Base-by-base conservation (phyloP, 1,140 invertebrate species). In the Caenorhabditis inopinata region DNA sequence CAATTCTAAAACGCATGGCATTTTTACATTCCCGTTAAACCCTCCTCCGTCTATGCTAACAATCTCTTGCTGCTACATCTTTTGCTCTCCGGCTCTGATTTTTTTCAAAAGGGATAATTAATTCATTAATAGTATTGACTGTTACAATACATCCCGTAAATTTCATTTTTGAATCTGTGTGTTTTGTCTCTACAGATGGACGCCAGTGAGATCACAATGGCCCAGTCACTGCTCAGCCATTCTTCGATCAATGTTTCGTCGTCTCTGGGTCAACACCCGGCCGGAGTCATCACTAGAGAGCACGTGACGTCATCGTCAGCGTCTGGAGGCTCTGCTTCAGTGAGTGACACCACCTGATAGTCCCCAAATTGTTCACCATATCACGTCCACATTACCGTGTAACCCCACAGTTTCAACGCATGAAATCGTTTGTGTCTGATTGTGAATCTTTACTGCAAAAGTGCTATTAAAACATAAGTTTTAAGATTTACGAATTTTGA, bases 171-270 rank as follows among this genome's bases (percentile, higher is more conserved):
- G 53, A 51, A 78, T 78, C 49, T 78, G 49, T 46, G 76, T 78
- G 49, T 51, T 53, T 78, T 78, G 76, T 78, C 62, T 68, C 58
- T 68, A 21, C 58, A 79, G 78, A 79, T 79, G 78, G 78, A 79
- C 25, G 49, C 76, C 32, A 58, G 58, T 38, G 78, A 58, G 21
- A 35, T 79, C 32, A 58, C 68, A 16, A 46, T 79, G 47, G 78
- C 78, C 12, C 58, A 73, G 51, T 47, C 53, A 16, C 51, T 58
- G 25, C 32, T 79, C 68, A 79, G 51, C 48, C 62, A 68, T 23
- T 79, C 78, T 2, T 49, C 78, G 11, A 58, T 68, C 58, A 79
- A 79, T 74, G 78, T 79, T 7, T 47, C 45, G 18, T 48, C 74
- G 74, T 47, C 74, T 5, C 21, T 75, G 25, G 74, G 74, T 49